Percentiles rank a stretch among this genome's conserved stretches.
These are phyloP conservation scores for Ariopsis seemanni DNA, from an alignment of 2,113 vertebrate genomes.

Conservation along the genomic window DNA sequence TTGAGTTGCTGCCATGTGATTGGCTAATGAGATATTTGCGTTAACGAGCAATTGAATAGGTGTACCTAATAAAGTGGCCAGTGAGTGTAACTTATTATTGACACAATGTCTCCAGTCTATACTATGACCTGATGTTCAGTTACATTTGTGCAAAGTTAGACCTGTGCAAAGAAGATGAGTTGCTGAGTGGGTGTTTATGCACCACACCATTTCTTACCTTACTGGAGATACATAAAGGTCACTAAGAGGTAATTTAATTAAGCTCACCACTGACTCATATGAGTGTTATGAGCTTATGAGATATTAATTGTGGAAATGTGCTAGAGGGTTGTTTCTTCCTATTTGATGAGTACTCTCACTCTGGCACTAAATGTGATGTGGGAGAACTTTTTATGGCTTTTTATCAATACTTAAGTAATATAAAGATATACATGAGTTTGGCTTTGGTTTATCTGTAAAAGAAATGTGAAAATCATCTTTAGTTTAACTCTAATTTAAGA, in stretches of 20 bases:
- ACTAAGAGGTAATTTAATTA: slow-evolving; percentile 38
- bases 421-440: not conserved
- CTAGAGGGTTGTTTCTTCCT: slow-evolving; percentile 44
- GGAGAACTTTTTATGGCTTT: slow-evolving; percentile 16
- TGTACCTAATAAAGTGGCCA: too few relatives aligned
- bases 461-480: not conserved
- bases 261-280: slow-evolving; percentile 40
- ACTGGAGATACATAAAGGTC: slow-evolving; percentile 53
- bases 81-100: not conserved
- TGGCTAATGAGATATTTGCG: too few relatives aligned
- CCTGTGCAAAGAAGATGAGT: slow-evolving; percentile 1
- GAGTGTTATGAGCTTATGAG: slow-evolving; percentile 34
- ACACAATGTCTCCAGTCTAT: slow-evolving; percentile 9
- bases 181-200: slow-evolving; percentile 8
- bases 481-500: too few relatives aligned
- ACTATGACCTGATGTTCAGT: slow-evolving; percentile 17
- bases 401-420: slow-evolving; percentile 28
- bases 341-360: slow-evolving; percentile 46
- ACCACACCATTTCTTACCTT: slow-evolving; percentile 29
- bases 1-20: too few relatives aligned
- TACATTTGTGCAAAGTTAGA: slow-evolving; percentile 1
- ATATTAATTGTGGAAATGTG: slow-evolving; percentile 48
- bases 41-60: too few relatives aligned
- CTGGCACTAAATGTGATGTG: slow-evolving; percentile 24
- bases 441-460: not conserved